Percentiles rank a stretch among this genome's conserved stretches.
Evolutionary conservation across 1,140 invertebrate genomes (phyloP).

Genomic region (Aphelinus atriplicis): DNA sequence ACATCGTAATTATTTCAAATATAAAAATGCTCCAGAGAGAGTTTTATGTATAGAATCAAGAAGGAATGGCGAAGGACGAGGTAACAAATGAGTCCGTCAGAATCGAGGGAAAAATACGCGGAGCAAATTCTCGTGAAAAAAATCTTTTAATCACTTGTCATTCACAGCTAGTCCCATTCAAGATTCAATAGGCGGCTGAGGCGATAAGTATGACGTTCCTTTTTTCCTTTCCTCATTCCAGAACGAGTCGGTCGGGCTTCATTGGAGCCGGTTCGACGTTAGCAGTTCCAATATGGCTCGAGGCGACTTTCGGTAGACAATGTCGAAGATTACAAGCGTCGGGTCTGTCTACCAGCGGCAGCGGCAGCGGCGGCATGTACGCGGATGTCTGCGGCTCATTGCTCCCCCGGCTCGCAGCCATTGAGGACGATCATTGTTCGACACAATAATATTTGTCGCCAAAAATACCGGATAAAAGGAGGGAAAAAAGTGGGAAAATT

Average conservation of each 20-base stretch:
- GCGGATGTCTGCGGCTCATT: slow-evolving; percentile 40
- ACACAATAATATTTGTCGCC: slow-evolving; percentile 67
- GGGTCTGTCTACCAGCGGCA: slow-evolving; percentile 11
- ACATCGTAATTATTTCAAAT: too few relatives aligned
- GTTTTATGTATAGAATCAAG: neutral
- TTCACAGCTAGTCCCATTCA: slow-evolving; percentile 32
- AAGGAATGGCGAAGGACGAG: neutral
- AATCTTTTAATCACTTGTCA: slow-evolving; percentile 38
- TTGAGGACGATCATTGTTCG: slow-evolving; percentile 65
- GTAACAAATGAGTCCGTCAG: too few relatives aligned
- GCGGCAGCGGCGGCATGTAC: slow-evolving; percentile 29
- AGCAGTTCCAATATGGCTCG: slow-evolving; percentile 58
- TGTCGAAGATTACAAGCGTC: slow-evolving; percentile 62
- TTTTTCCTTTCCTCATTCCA: slow-evolving; percentile 1
- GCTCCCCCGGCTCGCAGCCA: slow-evolving; percentile 47
- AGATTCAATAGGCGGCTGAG: slow-evolving; percentile 30
- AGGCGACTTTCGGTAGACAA: slow-evolving; percentile 59
- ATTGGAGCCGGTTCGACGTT: slow-evolving; percentile 46
- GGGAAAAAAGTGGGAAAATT: slow-evolving; percentile 55
- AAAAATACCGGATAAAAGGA: slow-evolving; percentile 52
- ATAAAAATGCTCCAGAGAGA: too few relatives aligned
- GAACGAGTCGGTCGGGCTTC: neutral
- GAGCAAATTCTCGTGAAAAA: neutral
- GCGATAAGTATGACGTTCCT: neutral
- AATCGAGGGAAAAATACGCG: neutral